A percentile compares a stretch with the other conserved stretches of the same genome.
These are phyloP conservation scores for Sturmia bella DNA, from an alignment of 2,888 invertebrate species.

Conservation along the genomic window DNA sequence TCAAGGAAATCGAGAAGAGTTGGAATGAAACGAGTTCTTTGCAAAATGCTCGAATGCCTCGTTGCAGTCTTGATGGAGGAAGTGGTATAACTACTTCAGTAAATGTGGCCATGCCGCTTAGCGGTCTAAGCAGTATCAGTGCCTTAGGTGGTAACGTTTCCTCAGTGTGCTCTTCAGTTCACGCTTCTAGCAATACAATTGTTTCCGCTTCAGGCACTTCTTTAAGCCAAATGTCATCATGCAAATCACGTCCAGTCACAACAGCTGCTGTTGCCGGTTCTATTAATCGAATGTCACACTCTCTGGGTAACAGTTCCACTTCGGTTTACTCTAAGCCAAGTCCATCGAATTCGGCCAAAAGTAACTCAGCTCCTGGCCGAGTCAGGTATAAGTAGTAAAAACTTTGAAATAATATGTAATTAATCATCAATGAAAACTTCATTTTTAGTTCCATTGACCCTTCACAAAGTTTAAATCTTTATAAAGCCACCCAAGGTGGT, in stretches of 20 bases:
- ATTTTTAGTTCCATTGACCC: slow-evolving; percentile 81
- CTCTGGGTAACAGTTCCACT: slow-evolving; percentile 81
- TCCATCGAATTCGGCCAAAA: slow-evolving; percentile 82
- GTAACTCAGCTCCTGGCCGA: slow-evolving; percentile 82
- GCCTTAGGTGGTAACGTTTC: slow-evolving; percentile 73
- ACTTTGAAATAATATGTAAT: neutral
- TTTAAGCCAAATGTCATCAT: slow-evolving; percentile 74
- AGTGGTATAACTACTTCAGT: slow-evolving; percentile 58
- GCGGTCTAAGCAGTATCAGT: slow-evolving; percentile 58
- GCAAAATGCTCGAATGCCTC: slow-evolving; percentile 55
- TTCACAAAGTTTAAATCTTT: slow-evolving; percentile 81
- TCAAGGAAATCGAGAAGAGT: slow-evolving; percentile 90
- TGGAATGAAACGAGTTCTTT: slow-evolving; percentile 83
- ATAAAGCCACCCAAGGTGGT: slow-evolving; percentile 83
- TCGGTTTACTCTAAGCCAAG: slow-evolving; percentile 82
- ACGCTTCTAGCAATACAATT: slow-evolving; percentile 77
- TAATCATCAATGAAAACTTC: slow-evolving; percentile 63
- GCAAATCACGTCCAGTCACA: slow-evolving; percentile 76
- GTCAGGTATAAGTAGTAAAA: slow-evolving; percentile 75
- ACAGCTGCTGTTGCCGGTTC: slow-evolving; percentile 77
- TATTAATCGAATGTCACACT: slow-evolving; percentile 80
- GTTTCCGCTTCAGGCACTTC: slow-evolving; percentile 74
- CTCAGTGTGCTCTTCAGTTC: slow-evolving; percentile 52
- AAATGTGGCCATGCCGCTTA: slow-evolving; percentile 42
- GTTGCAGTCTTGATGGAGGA: slow-evolving; percentile 65